phyloP scores from a whole-genome alignment of 2,888 invertebrate genomes.

The Yponomeuta plumbellus region DNA sequence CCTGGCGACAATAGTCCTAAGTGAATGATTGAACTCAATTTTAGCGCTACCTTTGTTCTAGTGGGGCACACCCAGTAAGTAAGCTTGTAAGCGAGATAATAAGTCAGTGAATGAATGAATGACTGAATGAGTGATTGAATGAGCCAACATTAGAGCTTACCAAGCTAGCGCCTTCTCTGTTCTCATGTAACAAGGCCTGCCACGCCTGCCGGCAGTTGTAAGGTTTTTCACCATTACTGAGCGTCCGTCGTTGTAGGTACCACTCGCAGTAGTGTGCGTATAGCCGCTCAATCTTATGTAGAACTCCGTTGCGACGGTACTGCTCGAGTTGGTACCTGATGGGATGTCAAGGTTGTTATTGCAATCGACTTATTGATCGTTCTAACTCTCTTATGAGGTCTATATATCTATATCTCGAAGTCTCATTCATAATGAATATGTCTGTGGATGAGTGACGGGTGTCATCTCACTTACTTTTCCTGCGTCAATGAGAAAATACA shows the following conservation, averaged over 20 bases:
- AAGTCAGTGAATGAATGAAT: no score
- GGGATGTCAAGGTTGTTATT: not conserved
- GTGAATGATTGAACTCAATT: not conserved
- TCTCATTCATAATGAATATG: no score
- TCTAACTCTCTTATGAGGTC: no score
- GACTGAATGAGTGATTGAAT: no score
- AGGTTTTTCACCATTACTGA: slow-evolving; percentile 39
- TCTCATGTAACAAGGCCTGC: slow-evolving; percentile 79
- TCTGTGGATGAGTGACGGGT: no score
- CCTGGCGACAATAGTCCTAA: slow-evolving; percentile 37
- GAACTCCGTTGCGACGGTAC: slow-evolving; percentile 79
- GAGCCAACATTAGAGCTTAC: slow-evolving; percentile 30
- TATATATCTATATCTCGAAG: no score
- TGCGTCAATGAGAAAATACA: no score
- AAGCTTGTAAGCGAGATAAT: not conserved
- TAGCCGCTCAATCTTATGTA: slow-evolving; percentile 79
- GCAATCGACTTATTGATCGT: no score
- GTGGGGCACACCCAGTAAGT: not conserved
- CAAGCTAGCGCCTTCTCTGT: slow-evolving; percentile 74
- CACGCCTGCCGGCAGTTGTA: slow-evolving; percentile 83
- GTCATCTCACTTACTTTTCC: no score
- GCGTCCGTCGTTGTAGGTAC: slow-evolving; percentile 67
- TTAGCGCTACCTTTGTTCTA: not conserved
- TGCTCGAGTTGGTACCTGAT: slow-evolving; percentile 79
- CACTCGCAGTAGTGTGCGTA: slow-evolving; percentile 81